A percentile compares a stretch with the other conserved stretches of the same genome.
Evolutionary conservation across 2,888 invertebrate species (phyloP).

Genomic region (Nipponacmea schrenckii): DNA sequence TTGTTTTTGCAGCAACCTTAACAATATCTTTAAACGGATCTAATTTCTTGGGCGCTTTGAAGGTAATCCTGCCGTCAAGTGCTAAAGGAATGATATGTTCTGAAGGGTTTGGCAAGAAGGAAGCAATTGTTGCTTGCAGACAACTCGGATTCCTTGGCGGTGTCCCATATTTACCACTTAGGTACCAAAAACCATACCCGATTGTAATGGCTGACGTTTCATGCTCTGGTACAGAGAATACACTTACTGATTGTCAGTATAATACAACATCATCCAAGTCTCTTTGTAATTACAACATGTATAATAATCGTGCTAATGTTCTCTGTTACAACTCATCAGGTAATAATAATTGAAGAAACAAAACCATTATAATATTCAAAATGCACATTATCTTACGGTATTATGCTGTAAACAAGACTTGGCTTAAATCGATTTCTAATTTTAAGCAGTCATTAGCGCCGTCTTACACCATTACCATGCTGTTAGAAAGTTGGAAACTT

Average conservation of each 20-base stretch:
- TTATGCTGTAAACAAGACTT: no score
- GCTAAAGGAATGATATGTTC: slow-evolving; percentile 22
- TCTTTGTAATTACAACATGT: slow-evolving; percentile 40
- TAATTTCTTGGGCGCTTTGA: no score
- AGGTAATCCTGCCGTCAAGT: not conserved
- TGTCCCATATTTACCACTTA: slow-evolving; percentile 12
- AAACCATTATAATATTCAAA: no score
- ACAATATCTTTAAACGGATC: no score
- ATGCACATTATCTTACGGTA: no score
- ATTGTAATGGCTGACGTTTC: slow-evolving; percentile 35
- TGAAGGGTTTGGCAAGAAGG: slow-evolving; percentile 19
- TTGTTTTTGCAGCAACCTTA: no score
- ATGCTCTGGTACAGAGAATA: slow-evolving; percentile 36
- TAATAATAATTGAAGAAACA: no score
- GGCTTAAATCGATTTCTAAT: no score
- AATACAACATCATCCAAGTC: slow-evolving; percentile 26
- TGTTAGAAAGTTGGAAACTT: no score
- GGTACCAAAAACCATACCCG: slow-evolving; percentile 21
- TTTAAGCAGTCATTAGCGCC: no score
- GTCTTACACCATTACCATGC: no score
- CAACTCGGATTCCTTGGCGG: slow-evolving; percentile 28
- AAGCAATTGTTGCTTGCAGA: slow-evolving; percentile 29
- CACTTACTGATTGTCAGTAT: slow-evolving; percentile 31
- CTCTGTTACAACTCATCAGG: slow-evolving; percentile 40
- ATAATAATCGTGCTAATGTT: slow-evolving; percentile 50